Evolutionary conservation across 1,140 invertebrate genomes (phyloP).

Genomic region (Onthophagus taurus): DNA sequence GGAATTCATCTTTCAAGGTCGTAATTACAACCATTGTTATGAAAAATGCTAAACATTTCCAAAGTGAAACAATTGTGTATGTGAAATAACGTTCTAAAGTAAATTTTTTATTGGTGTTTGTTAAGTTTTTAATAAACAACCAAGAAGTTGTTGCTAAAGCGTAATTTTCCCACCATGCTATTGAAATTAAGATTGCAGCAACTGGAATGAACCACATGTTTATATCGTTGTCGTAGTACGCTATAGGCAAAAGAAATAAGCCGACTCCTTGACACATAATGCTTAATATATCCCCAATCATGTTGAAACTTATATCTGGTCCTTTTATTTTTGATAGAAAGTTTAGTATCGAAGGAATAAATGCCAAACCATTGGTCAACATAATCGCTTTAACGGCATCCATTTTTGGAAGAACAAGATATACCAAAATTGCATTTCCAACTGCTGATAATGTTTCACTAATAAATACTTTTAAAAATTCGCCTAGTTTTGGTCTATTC

Average conservation of each 20-base stretch:
- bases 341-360: constrained; percentile 68
- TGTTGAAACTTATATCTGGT: constrained; percentile 36
- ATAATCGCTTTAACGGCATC: constrained; percentile 87
- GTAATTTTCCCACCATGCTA: constrained; percentile 81
- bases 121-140: constrained; percentile 46
- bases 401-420: constrained; percentile 76
- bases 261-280: constrained; percentile 49
- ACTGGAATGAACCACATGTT: constrained; percentile 53
- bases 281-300: constrained; percentile 46
- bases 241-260: constrained; percentile 56
- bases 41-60: constrained; percentile 57
- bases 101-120: constrained; percentile 35
- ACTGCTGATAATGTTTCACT: constrained; percentile 80
- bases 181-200: constrained; percentile 58
- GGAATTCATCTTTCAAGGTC: constrained; percentile 43
- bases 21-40: constrained; percentile 46
- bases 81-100: constrained; percentile 55
- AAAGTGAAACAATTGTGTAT: constrained; percentile 57
- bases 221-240: constrained; percentile 34
- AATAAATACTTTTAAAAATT: constrained; percentile 60
- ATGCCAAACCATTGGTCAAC: constrained; percentile 86
- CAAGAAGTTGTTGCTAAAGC: constrained; percentile 44
- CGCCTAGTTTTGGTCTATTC: constrained; percentile 45
- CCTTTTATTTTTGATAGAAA: too few species aligned
- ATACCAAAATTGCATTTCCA: constrained; percentile 75